Conservation (phyloP, 2,797 vertebrate species). For the Synanceia verrucosa region DNA sequence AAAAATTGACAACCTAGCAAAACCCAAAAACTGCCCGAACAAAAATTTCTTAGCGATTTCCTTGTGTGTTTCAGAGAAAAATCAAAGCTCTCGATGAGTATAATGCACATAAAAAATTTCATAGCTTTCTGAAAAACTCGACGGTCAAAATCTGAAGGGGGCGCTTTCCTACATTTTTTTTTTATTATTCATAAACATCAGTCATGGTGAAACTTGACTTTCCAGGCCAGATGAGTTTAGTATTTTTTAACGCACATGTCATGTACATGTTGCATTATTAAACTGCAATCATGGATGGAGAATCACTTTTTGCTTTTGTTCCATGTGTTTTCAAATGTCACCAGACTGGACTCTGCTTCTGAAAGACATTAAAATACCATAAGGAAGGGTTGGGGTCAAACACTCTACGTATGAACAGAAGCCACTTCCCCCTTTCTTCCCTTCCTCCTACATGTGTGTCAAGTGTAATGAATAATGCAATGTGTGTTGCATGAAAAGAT, state of each 20-base stretch:
- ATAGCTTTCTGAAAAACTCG: too few species aligned
- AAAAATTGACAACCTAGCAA: too few species aligned
- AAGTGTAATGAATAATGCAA: constrained; percentile 65
- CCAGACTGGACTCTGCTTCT: too few species aligned
- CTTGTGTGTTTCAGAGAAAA: too few species aligned
- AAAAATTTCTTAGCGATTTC: too few species aligned
- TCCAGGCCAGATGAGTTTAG: background rate
- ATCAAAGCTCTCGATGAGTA: too few species aligned
- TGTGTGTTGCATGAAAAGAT: constrained; percentile 59
- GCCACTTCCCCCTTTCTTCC: background rate
- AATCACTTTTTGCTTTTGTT: background rate
- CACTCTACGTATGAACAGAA: background rate
- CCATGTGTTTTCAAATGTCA: background rate
- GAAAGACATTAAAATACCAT: too few species aligned
- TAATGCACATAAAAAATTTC: too few species aligned
- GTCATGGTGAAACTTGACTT: background rate
- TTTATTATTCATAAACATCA: background rate
- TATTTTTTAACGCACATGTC: background rate
- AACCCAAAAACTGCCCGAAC: too few species aligned
- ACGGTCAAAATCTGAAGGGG: too few species aligned
- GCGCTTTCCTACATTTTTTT: too few species aligned
- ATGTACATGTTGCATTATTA: constrained; percentile 9
- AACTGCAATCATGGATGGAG: background rate
- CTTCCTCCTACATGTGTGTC: background rate
- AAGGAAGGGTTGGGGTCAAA: too few species aligned